Base-by-base conservation (phyloP, 2,888 invertebrate species). In the Lasioglossum oenotherae region DNA sequence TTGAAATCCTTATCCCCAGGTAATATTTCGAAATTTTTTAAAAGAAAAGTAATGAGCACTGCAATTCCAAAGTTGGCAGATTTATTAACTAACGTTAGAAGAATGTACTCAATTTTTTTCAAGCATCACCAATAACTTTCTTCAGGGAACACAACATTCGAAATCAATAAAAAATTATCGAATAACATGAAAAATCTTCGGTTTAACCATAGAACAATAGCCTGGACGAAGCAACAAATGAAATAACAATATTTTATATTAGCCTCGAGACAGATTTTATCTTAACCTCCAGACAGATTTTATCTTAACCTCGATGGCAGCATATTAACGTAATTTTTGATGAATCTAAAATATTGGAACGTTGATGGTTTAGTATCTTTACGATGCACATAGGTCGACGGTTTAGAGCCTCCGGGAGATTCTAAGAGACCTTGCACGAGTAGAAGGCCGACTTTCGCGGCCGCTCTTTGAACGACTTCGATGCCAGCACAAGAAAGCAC, bases 361-460 rank as follows among this genome's bases (percentile, higher is more conserved):
- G 57, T n/a, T n/a, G 12, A n/a, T 57, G 57, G n/a, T 57, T 23
- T 5, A 23, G 53, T 53, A 23, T n/a, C n/a, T 53, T 53, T n/a
- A 57, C n/a, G 57, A 57, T 57, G 8, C 57, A 12, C 57, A 4
- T 4, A n/a, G 10, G n/a, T 3, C 10, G 12, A 31, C 31, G 31
- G 64, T 64, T 73, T 57, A 53, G 44, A 57, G 49, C 74, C 16
- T 16, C 46, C 16, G 31, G 8, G 46, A 73, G 46, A 44, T 8
- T 6, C 53, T 10, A 19, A 35, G 64, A 44, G 64, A 73, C 82
- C 88, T 77, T 88, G 82, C 81, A 81, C 74, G 84, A 78, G 69
- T 60, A 69, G 87, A 46, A 67, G 71, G 16, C 3, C 38, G 78
- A 82, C 76, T 83, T 77, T 80, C 72, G 83, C 74, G 74, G 79